Evolutionary conservation across 2,113 vertebrate species (phyloP).

Genomic region (Crypturellus undulatus): DNA sequence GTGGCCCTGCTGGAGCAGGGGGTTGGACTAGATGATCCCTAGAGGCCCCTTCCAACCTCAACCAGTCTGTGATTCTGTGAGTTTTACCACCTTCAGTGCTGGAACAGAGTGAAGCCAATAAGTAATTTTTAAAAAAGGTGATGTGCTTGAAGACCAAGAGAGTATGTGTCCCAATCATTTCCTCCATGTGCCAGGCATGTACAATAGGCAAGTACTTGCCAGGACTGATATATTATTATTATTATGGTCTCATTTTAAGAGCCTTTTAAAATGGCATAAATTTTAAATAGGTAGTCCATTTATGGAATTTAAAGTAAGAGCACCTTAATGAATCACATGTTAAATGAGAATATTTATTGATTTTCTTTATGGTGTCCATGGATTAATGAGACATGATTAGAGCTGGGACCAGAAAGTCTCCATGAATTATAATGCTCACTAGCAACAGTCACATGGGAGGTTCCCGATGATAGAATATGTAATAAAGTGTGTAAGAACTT

Average conservation of each 20-base stretch:
- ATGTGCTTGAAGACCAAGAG: not conserved
- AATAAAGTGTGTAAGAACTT: not conserved
- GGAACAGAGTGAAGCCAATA: not conserved
- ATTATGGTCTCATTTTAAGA: not conserved
- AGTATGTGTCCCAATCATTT: not conserved
- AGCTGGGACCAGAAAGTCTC: not conserved
- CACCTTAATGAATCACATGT: not conserved
- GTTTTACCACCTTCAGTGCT: not conserved
- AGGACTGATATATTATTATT: not conserved
- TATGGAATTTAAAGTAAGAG: not conserved
- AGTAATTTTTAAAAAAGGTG: not conserved
- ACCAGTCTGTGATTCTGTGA: too few species aligned
- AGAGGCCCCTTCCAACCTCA: too few species aligned
- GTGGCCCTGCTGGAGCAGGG: too few species aligned
- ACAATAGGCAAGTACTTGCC: not conserved
- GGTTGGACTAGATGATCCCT: too few species aligned
- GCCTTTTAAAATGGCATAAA: not conserved
- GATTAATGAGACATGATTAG: not conserved
- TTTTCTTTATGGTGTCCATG: not conserved
- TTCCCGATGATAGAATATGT: not conserved
- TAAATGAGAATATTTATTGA: not conserved
- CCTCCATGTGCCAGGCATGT: not conserved
- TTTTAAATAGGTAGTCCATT: not conserved
- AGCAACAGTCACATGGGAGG: not conserved
- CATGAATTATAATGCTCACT: not conserved